Conservation (phyloP, 2,797 vertebrate genomes). For the Oreochromis grahami region DNA sequence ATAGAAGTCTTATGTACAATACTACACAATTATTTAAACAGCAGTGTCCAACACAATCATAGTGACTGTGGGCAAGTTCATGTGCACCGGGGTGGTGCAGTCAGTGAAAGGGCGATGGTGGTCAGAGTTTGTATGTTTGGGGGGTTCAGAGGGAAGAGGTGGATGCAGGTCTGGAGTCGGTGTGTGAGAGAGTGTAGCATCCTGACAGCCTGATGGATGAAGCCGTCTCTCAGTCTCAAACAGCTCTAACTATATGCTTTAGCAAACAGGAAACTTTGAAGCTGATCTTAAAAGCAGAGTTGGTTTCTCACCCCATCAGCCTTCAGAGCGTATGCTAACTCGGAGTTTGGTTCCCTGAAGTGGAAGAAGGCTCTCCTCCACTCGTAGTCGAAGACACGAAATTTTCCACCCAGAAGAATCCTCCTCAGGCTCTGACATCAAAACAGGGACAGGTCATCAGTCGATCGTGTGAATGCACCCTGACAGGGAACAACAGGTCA, state of each 20-base stretch:
- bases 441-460: not conserved
- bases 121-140: not conserved
- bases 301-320: conserved; percentile 68
- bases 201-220: not conserved
- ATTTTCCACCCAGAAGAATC: conserved; percentile 76
- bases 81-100: not conserved
- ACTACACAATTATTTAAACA: not conserved
- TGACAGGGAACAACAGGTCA: not conserved
- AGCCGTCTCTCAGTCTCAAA: fast-evolving
- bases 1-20: not conserved
- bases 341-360: conserved; percentile 71
- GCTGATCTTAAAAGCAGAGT: not conserved
- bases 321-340: conserved; percentile 78
- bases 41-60: not conserved
- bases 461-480: fast-evolving
- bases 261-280: not conserved
- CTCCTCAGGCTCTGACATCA: conserved; percentile 72
- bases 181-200: not conserved
- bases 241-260: not conserved
- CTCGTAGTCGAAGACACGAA: conserved; percentile 70
- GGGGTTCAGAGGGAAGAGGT: not conserved
- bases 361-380: conserved; percentile 80
- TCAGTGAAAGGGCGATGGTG: not conserved
- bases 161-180: not conserved
- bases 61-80: not conserved